Percentiles rank a stretch among this genome's conserved stretches.
phyloP scores from a whole-genome alignment of 2,113 vertebrate species.

The Herpetotheres cachinnans region DNA sequence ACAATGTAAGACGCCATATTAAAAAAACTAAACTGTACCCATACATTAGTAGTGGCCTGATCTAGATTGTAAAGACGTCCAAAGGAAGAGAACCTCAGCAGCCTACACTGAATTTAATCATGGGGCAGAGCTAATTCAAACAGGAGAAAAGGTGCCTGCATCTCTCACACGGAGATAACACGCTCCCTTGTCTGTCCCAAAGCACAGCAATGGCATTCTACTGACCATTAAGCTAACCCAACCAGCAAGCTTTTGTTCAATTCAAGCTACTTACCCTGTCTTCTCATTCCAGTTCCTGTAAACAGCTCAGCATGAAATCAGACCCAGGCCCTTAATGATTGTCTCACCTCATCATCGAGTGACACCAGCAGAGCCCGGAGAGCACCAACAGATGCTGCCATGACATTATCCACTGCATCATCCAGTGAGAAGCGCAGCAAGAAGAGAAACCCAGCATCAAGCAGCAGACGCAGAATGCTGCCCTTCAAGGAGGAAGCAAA shows the following conservation, averaged over 20 bases:
- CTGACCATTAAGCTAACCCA: background rate
- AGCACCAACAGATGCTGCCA: constrained; percentile 82
- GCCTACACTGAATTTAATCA: background rate
- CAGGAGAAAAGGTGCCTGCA: background rate
- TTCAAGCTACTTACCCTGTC: background rate
- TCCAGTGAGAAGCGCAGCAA: constrained; percentile 92
- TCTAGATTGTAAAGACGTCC: background rate
- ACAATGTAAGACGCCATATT: background rate
- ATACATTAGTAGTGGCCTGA: background rate
- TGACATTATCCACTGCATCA: constrained; percentile 85
- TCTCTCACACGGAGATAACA: background rate
- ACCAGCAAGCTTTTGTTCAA: background rate
- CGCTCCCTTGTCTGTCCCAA: background rate
- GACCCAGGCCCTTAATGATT: background rate
- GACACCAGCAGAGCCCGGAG: constrained; percentile 85
- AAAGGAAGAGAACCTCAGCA: background rate
- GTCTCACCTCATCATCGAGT: constrained; percentile 86
- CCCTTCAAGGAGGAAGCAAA: constrained; percentile 80
- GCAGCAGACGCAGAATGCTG: constrained; percentile 80
- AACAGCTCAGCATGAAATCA: background rate
- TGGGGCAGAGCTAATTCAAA: background rate
- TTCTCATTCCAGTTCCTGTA: background rate
- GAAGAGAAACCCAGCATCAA: constrained; percentile 95
- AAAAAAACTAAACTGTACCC: background rate
- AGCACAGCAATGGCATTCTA: background rate